Conservation (phyloP, 2,888 invertebrate species). For the Andricus quercusramuli region DNA sequence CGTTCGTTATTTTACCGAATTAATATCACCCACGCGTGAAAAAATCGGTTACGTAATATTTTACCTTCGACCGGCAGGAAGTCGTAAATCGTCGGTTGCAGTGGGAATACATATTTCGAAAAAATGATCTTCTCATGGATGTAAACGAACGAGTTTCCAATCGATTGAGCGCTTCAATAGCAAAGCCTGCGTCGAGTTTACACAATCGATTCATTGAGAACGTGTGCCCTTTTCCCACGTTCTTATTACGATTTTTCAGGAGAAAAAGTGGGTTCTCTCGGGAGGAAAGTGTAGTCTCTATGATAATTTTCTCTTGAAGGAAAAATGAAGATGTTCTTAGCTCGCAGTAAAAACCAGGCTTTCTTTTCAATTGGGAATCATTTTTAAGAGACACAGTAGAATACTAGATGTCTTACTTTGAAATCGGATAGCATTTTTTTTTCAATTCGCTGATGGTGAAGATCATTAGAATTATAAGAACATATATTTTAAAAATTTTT, state of each 20-base stretch:
- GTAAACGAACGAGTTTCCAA: conserved; percentile 30
- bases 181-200: conserved; percentile 10
- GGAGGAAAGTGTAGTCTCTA: conserved; percentile 5
- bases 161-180: conserved; percentile 18
- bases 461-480: too few species aligned
- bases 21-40: conserved; percentile 35
- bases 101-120: conserved; percentile 36
- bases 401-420: too few species aligned
- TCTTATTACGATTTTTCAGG: conserved; percentile 32
- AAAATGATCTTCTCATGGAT: conserved; percentile 26
- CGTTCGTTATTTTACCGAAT: conserved; percentile 19
- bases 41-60: conserved; percentile 38
- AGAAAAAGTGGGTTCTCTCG: neutral
- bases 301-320: conserved; percentile 9
- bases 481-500: too few species aligned
- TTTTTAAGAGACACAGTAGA: neutral
- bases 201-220: conserved; percentile 28
- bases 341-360: neutral
- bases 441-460: too few species aligned
- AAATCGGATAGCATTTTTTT: too few species aligned
- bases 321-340: neutral
- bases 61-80: conserved; percentile 8
- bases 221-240: conserved; percentile 27
- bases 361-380: too few species aligned
- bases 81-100: conserved; percentile 33